phyloP scores from a whole-genome alignment of 2,888 invertebrate species.

The Cryptocephalus moraei region DNA sequence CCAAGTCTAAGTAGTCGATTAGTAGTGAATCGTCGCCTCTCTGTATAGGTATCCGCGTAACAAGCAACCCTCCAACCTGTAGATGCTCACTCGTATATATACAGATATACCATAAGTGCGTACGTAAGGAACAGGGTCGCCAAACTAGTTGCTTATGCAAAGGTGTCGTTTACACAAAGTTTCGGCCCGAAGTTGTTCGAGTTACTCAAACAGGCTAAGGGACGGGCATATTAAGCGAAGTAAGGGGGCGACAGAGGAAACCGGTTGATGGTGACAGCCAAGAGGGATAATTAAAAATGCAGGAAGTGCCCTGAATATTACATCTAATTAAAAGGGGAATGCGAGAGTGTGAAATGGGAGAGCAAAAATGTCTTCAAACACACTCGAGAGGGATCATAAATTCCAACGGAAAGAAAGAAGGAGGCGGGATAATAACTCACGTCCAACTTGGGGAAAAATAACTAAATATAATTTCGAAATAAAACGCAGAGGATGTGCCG shows the following conservation, averaged over 20 bases:
- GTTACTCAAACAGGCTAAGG: slow-evolving; percentile 19
- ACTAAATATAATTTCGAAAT: slow-evolving; percentile 26
- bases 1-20: no score
- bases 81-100: no score
- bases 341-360: slow-evolving; percentile 21
- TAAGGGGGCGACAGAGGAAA: background rate
- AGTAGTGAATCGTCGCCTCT: no score
- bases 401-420: slow-evolving; percentile 21
- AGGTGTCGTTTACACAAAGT: slow-evolving; percentile 24
- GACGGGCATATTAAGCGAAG: slow-evolving; percentile 9
- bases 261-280: background rate
- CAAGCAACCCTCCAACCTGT: no score
- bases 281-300: slow-evolving; percentile 25
- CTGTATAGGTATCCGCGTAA: no score
- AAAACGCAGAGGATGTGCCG: slow-evolving; percentile 20
- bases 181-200: slow-evolving; percentile 22
- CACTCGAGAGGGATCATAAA: slow-evolving; percentile 26
- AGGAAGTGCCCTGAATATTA: slow-evolving; percentile 13
- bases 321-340: slow-evolving; percentile 26
- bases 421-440: slow-evolving; percentile 26
- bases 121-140: slow-evolving; percentile 3
- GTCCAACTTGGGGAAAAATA: slow-evolving; percentile 22
- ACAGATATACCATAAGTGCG: no score
- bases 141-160: slow-evolving; percentile 26
- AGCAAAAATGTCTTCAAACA: slow-evolving; percentile 26